phyloP scores from a whole-genome alignment of 2,888 invertebrate species.

The Nowickia ferox region DNA sequence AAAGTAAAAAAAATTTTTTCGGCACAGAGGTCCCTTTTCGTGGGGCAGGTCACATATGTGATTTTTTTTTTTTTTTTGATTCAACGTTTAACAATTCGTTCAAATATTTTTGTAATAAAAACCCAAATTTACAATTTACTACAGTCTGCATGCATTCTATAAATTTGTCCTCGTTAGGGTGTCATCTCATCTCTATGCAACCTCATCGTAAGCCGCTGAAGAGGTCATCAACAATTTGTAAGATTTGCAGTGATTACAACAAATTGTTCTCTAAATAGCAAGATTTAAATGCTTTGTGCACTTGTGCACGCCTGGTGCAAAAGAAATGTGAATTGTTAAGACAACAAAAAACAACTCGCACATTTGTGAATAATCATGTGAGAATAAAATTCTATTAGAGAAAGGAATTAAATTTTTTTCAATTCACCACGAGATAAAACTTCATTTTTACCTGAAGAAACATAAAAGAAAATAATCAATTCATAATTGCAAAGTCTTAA shows the following conservation, averaged over 20 bases:
- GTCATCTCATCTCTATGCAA: too few species aligned
- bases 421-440: slow-evolving; percentile 48
- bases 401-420: slow-evolving; percentile 58
- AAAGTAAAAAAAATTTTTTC: too few species aligned
- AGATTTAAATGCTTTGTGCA: slow-evolving; percentile 32
- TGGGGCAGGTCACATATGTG: too few species aligned
- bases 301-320: slow-evolving; percentile 9
- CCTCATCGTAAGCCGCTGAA: background rate
- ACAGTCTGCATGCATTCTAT: too few species aligned
- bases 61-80: too few species aligned
- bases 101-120: too few species aligned
- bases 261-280: slow-evolving; percentile 45
- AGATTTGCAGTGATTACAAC: slow-evolving; percentile 46
- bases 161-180: too few species aligned
- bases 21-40: too few species aligned
- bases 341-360: background rate
- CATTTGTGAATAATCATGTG: slow-evolving; percentile 49
- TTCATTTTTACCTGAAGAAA: slow-evolving; percentile 29
- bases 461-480: slow-evolving; percentile 22
- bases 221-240: slow-evolving; percentile 27
- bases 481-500: background rate
- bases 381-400: slow-evolving; percentile 39
- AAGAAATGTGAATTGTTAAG: slow-evolving; percentile 4
- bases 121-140: too few species aligned
- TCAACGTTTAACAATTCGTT: too few species aligned